Evolutionary conservation across 2,888 invertebrate species (phyloP), one percentile per base, ranked within the genome.

Genomic region (Lithosia quadra): DNA sequence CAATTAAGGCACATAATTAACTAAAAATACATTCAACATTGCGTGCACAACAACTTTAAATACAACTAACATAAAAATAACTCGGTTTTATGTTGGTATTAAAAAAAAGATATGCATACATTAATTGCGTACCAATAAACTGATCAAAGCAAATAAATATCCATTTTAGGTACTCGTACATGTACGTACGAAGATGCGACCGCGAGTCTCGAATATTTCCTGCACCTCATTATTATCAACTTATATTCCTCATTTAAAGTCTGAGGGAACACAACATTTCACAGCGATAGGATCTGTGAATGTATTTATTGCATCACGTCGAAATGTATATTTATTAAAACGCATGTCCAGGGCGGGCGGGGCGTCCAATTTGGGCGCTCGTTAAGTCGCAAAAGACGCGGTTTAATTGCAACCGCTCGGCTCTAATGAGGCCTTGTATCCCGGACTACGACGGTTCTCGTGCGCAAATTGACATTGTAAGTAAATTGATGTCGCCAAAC

Each of bases 321-420:
- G 81, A 87, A 79, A 75, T 73, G 84, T 88, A 86, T 89, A 81
- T 90, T 90, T 89, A 89, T 91, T 87, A 88, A 89, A 89, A 88
- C 88, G 87, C 88, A 86, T 88, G 92, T 91, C 90, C 91, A 89
- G 90, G 84, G 88, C 87, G 88, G 89, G 81, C 75, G 82, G 78
- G 88, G 84, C 84, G 86, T 91, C 91, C 93, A 93, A 94, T 94
- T 95, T 92, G 89, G 90, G 81, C 84, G 91, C 92, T 94, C 93
- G 93, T 95, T 95, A 94, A 89, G 85, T 91, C 90, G 91, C 91
- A 93, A 93, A 93, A 94, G 93, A 94, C 93, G 92, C 90, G 88
- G 86, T 92, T 93, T 94, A 94, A 94, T 94, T 94, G 94, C 93
- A 89, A 90, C 92, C 92, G 92, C 91, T 87, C 90, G 90, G 89